Percentiles rank a stretch among this genome's conserved stretches.
Conservation (phyloP, 2,888 invertebrate species). For the Sinotaia quadrata region DNA sequence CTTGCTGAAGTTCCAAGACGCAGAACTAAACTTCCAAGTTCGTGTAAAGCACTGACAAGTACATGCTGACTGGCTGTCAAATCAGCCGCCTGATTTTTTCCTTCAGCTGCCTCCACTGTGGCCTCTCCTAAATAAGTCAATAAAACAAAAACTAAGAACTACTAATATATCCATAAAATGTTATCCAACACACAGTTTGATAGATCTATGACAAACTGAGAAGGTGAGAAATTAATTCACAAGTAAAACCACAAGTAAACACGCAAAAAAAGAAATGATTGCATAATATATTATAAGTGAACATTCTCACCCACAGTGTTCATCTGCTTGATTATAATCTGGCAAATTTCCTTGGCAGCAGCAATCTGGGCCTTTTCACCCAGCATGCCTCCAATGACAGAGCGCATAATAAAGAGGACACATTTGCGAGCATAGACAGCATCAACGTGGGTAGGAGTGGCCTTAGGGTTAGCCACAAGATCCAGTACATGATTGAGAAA, state of each 20-base stretch:
- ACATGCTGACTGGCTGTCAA: constrained; percentile 68
- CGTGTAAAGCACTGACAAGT: constrained; percentile 89
- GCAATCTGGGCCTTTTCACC: constrained; percentile 97
- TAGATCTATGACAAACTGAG: background rate
- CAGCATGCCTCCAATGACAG: constrained; percentile 92
- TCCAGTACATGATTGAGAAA: constrained; percentile 93
- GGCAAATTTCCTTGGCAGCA: constrained; percentile 90
- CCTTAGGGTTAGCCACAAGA: constrained; percentile 92
- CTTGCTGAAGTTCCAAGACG: constrained; percentile 95
- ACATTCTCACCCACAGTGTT: constrained; percentile 76
- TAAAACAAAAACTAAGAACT: background rate
- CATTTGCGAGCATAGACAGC: constrained; percentile 98
- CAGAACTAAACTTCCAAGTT: constrained; percentile 90
- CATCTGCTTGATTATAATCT: constrained; percentile 94
- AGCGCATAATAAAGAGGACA: constrained; percentile 93
- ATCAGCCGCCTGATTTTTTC: constrained; percentile 53
- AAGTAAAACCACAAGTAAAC: too few relatives aligned
- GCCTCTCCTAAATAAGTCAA: constrained; percentile 53
- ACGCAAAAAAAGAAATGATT: too few relatives aligned
- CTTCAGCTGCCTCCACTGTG: constrained; percentile 55
- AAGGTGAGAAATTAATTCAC: too few relatives aligned
- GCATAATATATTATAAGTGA: too few relatives aligned
- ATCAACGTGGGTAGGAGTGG: constrained; percentile 96
- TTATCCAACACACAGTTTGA: background rate
- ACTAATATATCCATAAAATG: background rate